These are phyloP conservation scores for Phyllotreta striolata DNA, from an alignment of 2,888 invertebrate species.

Conservation along the genomic window DNA sequence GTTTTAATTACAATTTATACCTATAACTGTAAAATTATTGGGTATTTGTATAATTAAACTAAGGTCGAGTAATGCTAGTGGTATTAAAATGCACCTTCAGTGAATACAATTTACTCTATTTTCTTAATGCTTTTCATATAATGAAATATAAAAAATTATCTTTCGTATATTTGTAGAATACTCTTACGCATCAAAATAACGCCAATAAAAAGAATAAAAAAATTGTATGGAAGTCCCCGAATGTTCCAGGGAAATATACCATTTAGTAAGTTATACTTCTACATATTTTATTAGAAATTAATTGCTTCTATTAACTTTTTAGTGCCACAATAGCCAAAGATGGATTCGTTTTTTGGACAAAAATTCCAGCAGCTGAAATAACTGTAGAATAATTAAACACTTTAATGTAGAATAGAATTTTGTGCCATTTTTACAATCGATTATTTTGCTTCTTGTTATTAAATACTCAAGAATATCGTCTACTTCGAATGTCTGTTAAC, in stretches of 20 bases:
- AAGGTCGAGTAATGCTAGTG: no score
- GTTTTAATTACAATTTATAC: no score
- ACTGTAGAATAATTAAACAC: slow-evolving; percentile 58
- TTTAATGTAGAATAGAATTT: background rate
- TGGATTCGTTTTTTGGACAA: slow-evolving; percentile 76
- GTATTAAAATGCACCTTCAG: no score
- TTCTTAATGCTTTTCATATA: background rate
- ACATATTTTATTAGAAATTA: slow-evolving; percentile 8
- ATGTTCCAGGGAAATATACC: slow-evolving; percentile 67
- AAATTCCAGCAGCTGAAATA: slow-evolving; percentile 69
- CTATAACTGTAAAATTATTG: no score
- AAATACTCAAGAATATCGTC: no score
- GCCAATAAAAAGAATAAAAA: slow-evolving; percentile 66
- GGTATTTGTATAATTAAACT: no score
- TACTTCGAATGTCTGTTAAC: no score
- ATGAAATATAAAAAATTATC: background rate
- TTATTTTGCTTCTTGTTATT: no score
- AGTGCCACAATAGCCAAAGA: slow-evolving; percentile 74
- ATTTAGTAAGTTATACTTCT: slow-evolving; percentile 65
- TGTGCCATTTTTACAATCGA: background rate
- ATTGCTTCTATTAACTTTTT: slow-evolving; percentile 53
- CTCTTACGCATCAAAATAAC: slow-evolving; percentile 74
- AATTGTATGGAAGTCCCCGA: slow-evolving; percentile 74
- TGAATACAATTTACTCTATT: no score
- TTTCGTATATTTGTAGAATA: slow-evolving; percentile 63